Evolutionary conservation across 2,888 invertebrate genomes (phyloP).

Genomic region (Nephrocerus scutellatus): DNA sequence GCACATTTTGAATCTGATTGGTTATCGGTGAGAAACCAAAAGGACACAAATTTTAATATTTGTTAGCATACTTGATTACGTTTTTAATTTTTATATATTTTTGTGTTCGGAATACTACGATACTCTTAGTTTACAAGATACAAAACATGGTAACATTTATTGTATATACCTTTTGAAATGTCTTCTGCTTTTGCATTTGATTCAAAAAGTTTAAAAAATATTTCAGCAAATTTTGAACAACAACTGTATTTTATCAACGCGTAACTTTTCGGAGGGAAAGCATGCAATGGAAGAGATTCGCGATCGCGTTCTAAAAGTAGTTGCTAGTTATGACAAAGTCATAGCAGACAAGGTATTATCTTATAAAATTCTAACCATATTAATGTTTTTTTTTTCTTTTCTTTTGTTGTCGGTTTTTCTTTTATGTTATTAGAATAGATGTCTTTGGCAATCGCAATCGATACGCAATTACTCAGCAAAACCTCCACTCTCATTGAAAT

Average conservation of each 20-base stretch:
- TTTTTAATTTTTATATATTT: no score
- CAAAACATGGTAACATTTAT: no score
- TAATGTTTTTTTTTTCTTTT: conserved; percentile 35
- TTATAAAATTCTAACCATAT: conserved; percentile 17
- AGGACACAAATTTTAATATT: no score
- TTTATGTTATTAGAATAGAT: conserved; percentile 35
- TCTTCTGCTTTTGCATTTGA: neutral
- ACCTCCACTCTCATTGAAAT: conserved; percentile 71
- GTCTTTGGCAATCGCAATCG: conserved; percentile 53
- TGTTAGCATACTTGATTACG: no score
- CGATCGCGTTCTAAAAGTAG: conserved; percentile 79
- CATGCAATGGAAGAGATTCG: conserved; percentile 60
- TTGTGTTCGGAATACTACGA: no score
- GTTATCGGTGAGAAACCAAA: no score
- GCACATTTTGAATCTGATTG: no score
- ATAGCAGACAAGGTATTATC: conserved; percentile 71
- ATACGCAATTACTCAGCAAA: conserved; percentile 69
- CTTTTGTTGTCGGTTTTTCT: conserved; percentile 27
- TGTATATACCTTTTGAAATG: no score
- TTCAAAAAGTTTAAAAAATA: neutral
- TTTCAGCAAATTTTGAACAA: neutral
- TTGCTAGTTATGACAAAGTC: conserved; percentile 84
- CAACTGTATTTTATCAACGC: conserved; percentile 16
- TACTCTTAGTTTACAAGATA: no score
- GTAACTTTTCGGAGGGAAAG: conserved; percentile 45